phyloP scores from a whole-genome alignment of 2,888 invertebrate species.

The Lomographa bimaculata region DNA sequence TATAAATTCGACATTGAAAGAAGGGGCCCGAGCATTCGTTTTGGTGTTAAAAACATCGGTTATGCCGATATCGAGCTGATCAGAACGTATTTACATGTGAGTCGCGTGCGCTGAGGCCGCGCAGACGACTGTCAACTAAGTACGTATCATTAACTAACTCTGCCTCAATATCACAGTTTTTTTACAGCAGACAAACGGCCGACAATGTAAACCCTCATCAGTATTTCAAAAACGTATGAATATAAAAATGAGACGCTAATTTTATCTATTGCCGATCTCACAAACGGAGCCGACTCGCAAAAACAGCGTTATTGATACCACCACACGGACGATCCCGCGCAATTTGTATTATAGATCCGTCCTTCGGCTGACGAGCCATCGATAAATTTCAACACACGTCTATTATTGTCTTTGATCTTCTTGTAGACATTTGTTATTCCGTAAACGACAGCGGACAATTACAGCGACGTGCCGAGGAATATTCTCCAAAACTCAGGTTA shows the following conservation, averaged over 20 bases:
- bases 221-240: constrained; percentile 26
- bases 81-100: constrained; percentile 55
- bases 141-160: constrained; percentile 2
- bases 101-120: constrained; percentile 43
- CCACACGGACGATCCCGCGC: constrained; percentile 23
- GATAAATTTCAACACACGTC: constrained; percentile 79
- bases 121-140: constrained; percentile 10
- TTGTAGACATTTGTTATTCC: constrained; percentile 68
- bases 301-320: constrained; percentile 34
- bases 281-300: constrained; percentile 37
- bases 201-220: constrained; percentile 16
- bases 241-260: constrained; percentile 32
- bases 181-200: constrained; percentile 5
- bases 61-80: constrained; percentile 49
- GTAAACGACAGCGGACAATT: constrained; percentile 68
- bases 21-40: constrained; percentile 31
- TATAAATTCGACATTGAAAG: constrained; percentile 16
- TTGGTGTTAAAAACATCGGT: constrained; percentile 44
- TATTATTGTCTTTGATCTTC: constrained; percentile 80
- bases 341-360: constrained; percentile 60
- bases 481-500: constrained; percentile 66
- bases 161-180: constrained; percentile 6
- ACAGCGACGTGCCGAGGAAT: constrained; percentile 72
- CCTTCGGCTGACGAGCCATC: constrained; percentile 63
- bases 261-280: constrained; percentile 31